Conservation (phyloP, 2,113 vertebrate genomes). For the Planiliza haematocheilus region DNA sequence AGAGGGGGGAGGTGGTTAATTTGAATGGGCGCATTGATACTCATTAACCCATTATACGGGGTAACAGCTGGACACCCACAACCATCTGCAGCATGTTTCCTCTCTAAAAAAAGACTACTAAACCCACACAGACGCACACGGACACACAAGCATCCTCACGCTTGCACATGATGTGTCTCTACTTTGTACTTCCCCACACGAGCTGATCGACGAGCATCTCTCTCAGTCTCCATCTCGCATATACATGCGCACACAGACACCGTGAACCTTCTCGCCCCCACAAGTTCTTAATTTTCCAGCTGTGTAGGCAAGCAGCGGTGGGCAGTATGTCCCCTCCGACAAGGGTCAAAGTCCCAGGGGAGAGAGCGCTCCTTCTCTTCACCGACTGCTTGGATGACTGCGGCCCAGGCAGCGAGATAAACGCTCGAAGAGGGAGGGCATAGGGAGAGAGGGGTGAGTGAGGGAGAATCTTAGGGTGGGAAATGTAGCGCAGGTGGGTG, state of each 20-base stretch:
- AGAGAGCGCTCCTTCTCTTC: constrained; percentile 55
- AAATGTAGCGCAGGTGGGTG: constrained; percentile 54
- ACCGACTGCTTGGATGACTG: constrained; percentile 51
- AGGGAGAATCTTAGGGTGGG: constrained; percentile 31
- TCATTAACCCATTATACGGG: constrained; percentile 75
- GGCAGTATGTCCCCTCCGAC: constrained; percentile 75
- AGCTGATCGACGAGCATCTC: constrained; percentile 12
- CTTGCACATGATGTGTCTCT: constrained; percentile 13
- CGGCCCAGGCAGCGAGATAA: constrained; percentile 54
- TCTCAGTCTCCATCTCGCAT: constrained; percentile 17
- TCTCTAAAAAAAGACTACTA: constrained; percentile 64
- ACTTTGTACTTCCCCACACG: constrained; percentile 12
- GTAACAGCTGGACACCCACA: constrained; percentile 74
- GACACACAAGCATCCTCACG: constrained; percentile 22
- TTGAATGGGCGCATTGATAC: constrained; percentile 61
- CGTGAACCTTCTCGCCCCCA: constrained; percentile 54
- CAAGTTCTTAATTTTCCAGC: constrained; percentile 79
- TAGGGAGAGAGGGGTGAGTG: constrained; percentile 21
- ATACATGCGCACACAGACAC: constrained; percentile 21
- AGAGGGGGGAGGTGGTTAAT: constrained; percentile 26
- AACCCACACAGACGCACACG: constrained; percentile 32
- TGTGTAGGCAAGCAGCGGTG: constrained; percentile 73
- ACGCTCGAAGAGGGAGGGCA: constrained; percentile 52
- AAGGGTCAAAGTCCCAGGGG: constrained; percentile 69
- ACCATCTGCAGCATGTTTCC: constrained; percentile 69